These are phyloP conservation scores for Meandrusa payeni DNA, from an alignment of 2,888 invertebrate species.

Conservation along the genomic window DNA sequence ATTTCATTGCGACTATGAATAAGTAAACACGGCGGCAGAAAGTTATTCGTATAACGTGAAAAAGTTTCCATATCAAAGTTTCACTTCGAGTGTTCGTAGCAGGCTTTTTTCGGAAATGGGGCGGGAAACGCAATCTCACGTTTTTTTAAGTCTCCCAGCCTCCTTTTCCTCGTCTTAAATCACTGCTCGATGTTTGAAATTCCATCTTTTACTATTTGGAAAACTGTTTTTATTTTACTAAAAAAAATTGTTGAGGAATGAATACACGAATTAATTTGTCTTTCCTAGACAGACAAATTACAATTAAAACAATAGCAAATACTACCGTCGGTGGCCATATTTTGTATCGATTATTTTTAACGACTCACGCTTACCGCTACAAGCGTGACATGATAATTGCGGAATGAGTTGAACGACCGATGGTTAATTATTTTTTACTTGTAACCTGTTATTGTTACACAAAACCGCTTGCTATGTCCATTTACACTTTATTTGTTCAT, in stretches of 20 bases:
- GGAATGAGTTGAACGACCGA: slow-evolving; percentile 11
- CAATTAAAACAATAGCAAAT: no score
- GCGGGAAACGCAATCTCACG: slow-evolving; percentile 39
- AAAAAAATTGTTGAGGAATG: no score
- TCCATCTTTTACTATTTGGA: no score
- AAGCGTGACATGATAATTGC: slow-evolving; percentile 19
- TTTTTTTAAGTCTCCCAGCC: slow-evolving; percentile 36
- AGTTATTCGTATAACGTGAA: slow-evolving; percentile 1
- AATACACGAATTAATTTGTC: no score
- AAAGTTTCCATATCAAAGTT: slow-evolving; percentile 27
- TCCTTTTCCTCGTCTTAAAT: slow-evolving; percentile 32
- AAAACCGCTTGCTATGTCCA: no score
- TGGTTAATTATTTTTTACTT: slow-evolving; percentile 1
- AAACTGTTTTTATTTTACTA: no score
- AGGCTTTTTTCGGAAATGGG: slow-evolving; percentile 38
- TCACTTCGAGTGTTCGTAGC: slow-evolving; percentile 34
- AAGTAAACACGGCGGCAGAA: no score
- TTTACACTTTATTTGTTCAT: no score
- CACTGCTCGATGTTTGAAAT: slow-evolving; percentile 31
- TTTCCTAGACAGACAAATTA: not conserved
- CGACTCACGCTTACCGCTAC: slow-evolving; percentile 8
- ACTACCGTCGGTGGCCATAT: not conserved
- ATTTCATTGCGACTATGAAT: no score
- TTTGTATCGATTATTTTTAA: slow-evolving; percentile 20
- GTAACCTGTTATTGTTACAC: not conserved